Conservation (phyloP, 2,113 vertebrate genomes). For the Monarcha castaneiventris region DNA sequence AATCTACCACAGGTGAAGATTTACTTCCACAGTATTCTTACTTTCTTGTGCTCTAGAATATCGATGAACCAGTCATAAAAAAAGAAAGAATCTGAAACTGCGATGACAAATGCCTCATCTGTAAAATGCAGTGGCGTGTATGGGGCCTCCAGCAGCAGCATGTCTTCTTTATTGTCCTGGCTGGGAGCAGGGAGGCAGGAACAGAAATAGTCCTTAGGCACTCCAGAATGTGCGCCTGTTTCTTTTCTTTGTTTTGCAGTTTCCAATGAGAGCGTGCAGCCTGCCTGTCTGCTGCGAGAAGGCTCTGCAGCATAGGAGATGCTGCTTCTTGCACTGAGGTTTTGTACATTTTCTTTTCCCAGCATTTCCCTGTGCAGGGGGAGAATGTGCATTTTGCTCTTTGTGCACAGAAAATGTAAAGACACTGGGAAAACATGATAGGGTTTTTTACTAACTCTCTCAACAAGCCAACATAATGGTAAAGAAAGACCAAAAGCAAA, state of each 20-base stretch:
- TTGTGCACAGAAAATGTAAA: neutral
- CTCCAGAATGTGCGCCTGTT: neutral
- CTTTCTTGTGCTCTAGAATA: neutral
- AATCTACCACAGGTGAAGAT: neutral
- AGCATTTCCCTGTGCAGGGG: neutral
- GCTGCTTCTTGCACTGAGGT: neutral
- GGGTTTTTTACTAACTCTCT: neutral
- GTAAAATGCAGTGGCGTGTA: neutral
- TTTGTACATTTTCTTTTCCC: neutral
- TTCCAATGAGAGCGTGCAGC: neutral
- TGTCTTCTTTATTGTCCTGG: accelerated
- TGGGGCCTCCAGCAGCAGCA: neutral
- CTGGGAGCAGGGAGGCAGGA: neutral
- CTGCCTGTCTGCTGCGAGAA: constrained; percentile 1
- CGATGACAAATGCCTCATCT: neutral
- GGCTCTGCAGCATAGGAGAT: neutral
- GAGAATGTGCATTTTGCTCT: neutral
- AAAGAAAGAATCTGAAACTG: neutral
- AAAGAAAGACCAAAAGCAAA: constrained; percentile 1
- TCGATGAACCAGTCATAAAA: neutral
- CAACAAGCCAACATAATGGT: neutral
- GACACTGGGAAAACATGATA: neutral
- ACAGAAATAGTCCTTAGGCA: neutral
- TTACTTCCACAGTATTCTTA: neutral
- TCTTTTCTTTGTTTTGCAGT: constrained; percentile 26